phyloP scores from a whole-genome alignment of 2,888 invertebrate species.

The Aphodius sticticus region DNA sequence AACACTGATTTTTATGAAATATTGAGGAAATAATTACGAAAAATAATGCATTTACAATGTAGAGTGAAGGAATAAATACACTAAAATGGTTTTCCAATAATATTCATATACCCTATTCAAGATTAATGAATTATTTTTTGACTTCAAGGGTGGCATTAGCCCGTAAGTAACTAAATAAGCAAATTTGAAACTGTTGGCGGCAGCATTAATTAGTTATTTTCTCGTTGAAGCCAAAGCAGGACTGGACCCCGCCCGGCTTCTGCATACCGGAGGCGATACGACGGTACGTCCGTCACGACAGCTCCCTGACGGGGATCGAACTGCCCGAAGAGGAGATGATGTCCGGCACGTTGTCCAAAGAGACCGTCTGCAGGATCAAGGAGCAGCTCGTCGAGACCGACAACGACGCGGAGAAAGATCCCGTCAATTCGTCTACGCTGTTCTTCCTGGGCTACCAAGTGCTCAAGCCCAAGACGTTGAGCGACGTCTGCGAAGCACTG shows the following conservation, averaged over 20 bases:
- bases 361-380: constrained; percentile 44
- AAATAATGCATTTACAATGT: too few relatives aligned
- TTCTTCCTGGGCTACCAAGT: constrained; percentile 60
- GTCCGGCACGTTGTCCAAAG: constrained; percentile 47
- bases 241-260: constrained; percentile 83
- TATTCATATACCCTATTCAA: too few relatives aligned
- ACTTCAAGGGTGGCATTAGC: too few relatives aligned
- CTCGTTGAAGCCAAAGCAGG: constrained; percentile 68
- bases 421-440: constrained; percentile 35
- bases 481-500: constrained; percentile 88
- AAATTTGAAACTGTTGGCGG: too few relatives aligned
- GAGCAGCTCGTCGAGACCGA: constrained; percentile 39
- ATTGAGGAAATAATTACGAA: too few relatives aligned
- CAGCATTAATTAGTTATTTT: too few relatives aligned
- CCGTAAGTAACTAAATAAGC: too few relatives aligned
- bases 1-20: too few relatives aligned
- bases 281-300: constrained; percentile 56
- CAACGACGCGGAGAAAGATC: constrained; percentile 46
- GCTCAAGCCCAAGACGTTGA: constrained; percentile 72
- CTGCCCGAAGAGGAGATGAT: constrained; percentile 62
- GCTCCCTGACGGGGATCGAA: constrained; percentile 62
- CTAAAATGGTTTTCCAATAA: too few relatives aligned
- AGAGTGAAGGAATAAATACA: too few relatives aligned
- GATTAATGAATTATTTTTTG: too few relatives aligned
- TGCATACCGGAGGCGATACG: constrained; percentile 65